These are phyloP conservation scores for Myiothlypis coronata DNA, from an alignment of 2,797 vertebrate genomes.

Conservation along the genomic window DNA sequence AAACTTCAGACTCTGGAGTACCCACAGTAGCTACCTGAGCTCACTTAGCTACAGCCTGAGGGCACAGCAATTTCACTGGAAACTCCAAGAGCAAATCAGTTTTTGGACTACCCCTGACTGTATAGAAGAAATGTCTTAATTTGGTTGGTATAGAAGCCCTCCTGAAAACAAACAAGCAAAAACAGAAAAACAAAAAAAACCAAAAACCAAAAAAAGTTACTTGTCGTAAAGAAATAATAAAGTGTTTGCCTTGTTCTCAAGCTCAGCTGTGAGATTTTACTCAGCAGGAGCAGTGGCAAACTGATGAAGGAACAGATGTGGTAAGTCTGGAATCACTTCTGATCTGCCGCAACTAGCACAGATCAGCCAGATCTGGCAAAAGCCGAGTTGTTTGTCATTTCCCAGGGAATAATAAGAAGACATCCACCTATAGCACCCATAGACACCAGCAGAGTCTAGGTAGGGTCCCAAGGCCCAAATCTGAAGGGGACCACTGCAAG, in stretches of 20 bases:
- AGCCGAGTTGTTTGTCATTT: background rate
- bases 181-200: too few relatives aligned
- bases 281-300: background rate
- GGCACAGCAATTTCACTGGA: background rate
- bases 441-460: background rate
- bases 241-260: background rate
- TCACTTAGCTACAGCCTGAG: background rate
- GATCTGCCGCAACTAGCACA: background rate
- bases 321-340: background rate
- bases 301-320: background rate
- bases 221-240: background rate
- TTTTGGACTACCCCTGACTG: background rate
- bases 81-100: background rate
- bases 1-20: background rate
- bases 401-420: background rate
- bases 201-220: too few relatives aligned
- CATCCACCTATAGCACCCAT: background rate
- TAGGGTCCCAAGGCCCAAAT: background rate
- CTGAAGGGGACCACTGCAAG: background rate
- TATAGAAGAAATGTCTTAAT: background rate
- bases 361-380: background rate
- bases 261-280: background rate
- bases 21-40: background rate
- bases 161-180: background rate
- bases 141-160: background rate